These are phyloP conservation scores for Axea sp. DNA, from an alignment of 2,888 invertebrate species.

Conservation along the genomic window DNA sequence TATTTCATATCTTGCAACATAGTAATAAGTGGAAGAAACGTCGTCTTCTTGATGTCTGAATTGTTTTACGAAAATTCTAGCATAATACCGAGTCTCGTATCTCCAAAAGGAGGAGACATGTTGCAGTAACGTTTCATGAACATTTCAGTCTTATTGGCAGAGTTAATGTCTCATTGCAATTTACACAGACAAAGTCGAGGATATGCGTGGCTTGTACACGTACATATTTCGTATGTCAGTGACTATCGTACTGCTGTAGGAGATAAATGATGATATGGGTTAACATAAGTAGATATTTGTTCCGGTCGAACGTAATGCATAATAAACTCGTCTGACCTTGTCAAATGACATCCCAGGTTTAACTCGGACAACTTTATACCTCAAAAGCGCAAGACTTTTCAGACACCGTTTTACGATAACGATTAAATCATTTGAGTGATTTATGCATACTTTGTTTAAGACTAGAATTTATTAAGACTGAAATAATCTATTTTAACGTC, in stretches of 20 bases:
- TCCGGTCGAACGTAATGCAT: conserved; percentile 57
- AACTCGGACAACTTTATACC: conserved; percentile 36
- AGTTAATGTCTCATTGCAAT: conserved; percentile 54
- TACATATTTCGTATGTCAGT: conserved; percentile 41
- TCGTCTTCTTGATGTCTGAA: conserved; percentile 7
- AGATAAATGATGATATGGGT: conserved; percentile 63
- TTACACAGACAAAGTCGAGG: conserved; percentile 27
- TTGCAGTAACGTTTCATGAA: conserved; percentile 51
- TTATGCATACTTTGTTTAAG: conserved; percentile 29
- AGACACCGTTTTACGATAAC: conserved; percentile 26
- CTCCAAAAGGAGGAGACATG: conserved; percentile 37
- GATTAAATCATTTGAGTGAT: conserved; percentile 40
- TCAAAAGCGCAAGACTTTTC: conserved; percentile 23
- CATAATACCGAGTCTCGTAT: conserved; percentile 31
- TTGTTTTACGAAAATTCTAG: conserved; percentile 20
- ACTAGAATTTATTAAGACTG: conserved; percentile 19
- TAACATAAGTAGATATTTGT: conserved; percentile 56
- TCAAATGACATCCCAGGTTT: conserved; percentile 33
- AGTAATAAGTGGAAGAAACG: not conserved
- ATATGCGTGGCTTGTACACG: conserved; percentile 35
- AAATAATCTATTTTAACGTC: not conserved
- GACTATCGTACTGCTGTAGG: conserved; percentile 54
- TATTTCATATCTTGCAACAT: no score
- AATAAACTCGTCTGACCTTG: conserved; percentile 52
- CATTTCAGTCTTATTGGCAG: conserved; percentile 39